Evolutionary conservation across 2,888 invertebrate species (phyloP).

Genomic region (Macrosiphum euphorbiae): DNA sequence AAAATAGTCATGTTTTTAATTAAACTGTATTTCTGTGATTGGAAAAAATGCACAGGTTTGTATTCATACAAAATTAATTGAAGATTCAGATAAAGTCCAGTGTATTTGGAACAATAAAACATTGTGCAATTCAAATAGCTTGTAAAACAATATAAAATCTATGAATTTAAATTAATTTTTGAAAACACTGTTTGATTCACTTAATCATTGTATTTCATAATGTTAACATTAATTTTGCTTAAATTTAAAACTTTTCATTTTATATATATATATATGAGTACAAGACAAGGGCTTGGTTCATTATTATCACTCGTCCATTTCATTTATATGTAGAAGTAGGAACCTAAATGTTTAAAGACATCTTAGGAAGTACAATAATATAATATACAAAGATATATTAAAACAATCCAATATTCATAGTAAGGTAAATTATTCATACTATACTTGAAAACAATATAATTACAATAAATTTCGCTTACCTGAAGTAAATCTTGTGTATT

Average conservation of each 20-base stretch:
- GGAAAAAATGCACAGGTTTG: not conserved
- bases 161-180: not conserved
- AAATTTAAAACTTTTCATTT: not conserved
- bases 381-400: not conserved
- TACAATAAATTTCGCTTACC: conserved; percentile 68
- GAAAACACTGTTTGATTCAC: not conserved
- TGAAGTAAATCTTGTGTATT: conserved; percentile 74
- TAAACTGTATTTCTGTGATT: not conserved
- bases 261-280: not conserved
- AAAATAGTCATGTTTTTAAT: not conserved
- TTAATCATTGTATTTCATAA: not conserved
- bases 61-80: not conserved
- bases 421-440: not conserved
- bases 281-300: not conserved
- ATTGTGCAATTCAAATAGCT: not conserved
- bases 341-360: not conserved
- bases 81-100: not conserved
- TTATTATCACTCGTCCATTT: not conserved
- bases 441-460: not conserved
- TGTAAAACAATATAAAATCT: not conserved
- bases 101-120: not conserved
- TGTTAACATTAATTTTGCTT: not conserved
- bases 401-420: not conserved
- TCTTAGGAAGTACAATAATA: not conserved
- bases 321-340: not conserved